A percentile compares a stretch with the other conserved stretches of the same genome.
phyloP scores from a whole-genome alignment of 2,797 vertebrate species.

The Siniperca obscura region DNA sequence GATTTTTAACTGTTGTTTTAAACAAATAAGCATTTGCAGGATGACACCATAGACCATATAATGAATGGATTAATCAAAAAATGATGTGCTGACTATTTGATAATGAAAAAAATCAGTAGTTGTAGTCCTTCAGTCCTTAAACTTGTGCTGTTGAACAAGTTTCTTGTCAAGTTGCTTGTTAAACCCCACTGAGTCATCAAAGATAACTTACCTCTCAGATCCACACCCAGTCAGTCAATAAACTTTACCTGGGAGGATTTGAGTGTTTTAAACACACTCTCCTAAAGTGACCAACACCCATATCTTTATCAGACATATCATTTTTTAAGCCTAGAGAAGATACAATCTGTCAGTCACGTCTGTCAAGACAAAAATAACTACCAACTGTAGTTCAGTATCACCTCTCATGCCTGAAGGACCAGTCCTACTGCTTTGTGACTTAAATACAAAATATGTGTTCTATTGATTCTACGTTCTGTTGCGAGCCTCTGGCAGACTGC shows the following conservation, averaged over 20 bases:
- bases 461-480: neutral
- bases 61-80: neutral
- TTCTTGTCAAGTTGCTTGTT: too few relatives aligned
- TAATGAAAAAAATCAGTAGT: neutral
- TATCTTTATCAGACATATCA: neutral
- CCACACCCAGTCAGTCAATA: constrained; percentile 28
- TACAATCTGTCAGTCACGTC: neutral
- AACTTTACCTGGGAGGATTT: constrained; percentile 3
- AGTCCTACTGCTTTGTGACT: neutral
- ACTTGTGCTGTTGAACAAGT: too few relatives aligned
- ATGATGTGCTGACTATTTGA: neutral
- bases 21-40: neutral
- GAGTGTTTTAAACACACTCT: neutral
- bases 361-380: too few relatives aligned
- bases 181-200: constrained; percentile 11
- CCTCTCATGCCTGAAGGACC: neutral
- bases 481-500: neutral
- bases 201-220: neutral
- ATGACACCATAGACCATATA: neutral
- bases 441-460: neutral
- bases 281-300: neutral
- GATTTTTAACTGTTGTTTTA: neutral
- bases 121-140: neutral
- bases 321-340: neutral
- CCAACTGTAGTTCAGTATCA: neutral